Percentiles rank a stretch among this genome's conserved stretches.
These are phyloP conservation scores for Halichoerus grypus DNA, from an alignment of 2,113 vertebrate species.

Conservation along the genomic window DNA sequence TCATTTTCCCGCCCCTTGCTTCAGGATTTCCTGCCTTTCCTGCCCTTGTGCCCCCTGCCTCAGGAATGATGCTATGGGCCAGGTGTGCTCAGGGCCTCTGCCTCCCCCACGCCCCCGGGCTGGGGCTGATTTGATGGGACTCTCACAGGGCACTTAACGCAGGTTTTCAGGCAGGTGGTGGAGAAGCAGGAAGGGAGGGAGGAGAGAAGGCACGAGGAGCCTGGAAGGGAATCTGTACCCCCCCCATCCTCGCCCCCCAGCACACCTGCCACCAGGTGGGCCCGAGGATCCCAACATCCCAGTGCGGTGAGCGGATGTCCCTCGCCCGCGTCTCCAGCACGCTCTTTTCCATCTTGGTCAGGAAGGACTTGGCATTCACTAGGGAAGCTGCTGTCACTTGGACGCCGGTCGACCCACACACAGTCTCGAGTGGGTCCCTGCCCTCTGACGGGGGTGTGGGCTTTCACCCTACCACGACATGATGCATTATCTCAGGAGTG, in stretches of 20 bases:
- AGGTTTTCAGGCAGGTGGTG: background rate
- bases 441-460: background rate
- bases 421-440: background rate
- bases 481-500: background rate
- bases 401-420: rapidly evolving
- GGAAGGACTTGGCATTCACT: background rate
- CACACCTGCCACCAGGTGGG: background rate
- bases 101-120: background rate
- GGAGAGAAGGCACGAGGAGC: background rate
- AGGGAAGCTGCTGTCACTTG: rapidly evolving
- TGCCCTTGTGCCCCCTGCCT: background rate
- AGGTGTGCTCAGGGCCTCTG: rapidly evolving
- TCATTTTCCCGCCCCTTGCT: background rate
- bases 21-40: too few species aligned
- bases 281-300: too few species aligned
- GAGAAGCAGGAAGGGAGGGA: background rate
- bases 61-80: rapidly evolving
- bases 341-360: rapidly evolving
- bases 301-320: rapidly evolving
- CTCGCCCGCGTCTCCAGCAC: rapidly evolving
- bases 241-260: background rate
- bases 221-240: rapidly evolving
- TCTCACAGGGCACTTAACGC: rapidly evolving
- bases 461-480: too few species aligned
- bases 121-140: too few species aligned